Conservation (phyloP, 2,113 vertebrate species). For the Butorides virescens region DNA sequence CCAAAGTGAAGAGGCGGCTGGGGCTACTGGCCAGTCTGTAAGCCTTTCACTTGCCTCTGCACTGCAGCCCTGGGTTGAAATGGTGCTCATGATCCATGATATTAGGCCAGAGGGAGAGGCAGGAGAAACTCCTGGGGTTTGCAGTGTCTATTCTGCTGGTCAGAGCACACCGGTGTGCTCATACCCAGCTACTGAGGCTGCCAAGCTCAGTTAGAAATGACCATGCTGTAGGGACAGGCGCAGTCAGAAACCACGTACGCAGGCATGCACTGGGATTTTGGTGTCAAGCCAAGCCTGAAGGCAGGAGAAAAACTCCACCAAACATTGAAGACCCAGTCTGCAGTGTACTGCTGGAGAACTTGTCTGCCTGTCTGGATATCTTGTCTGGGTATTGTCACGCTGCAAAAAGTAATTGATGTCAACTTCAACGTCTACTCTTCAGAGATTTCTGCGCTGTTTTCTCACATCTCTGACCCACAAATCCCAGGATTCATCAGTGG, state of each 20-base stretch:
- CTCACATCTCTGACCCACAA: neutral
- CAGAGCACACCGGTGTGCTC: neutral
- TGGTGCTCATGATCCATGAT: accelerated
- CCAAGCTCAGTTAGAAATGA: neutral
- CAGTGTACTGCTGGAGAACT: neutral
- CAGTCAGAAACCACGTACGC: neutral
- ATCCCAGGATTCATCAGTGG: neutral
- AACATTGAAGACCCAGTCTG: neutral
- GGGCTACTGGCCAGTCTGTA: neutral
- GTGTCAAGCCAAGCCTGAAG: neutral
- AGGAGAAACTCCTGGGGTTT: neutral
- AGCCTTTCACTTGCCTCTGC: neutral
- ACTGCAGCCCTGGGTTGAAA: neutral
- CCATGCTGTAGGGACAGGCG: neutral
- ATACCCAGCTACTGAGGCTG: neutral
- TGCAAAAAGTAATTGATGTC: neutral
- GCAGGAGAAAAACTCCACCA: neutral
- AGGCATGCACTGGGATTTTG: neutral
- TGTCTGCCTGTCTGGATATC: neutral
- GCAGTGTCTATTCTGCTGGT: neutral
- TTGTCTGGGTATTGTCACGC: neutral
- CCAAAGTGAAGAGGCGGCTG: neutral
- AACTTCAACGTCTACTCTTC: neutral
- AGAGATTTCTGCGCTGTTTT: neutral
- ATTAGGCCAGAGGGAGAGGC: neutral